Evolutionary conservation across 2,113 vertebrate species (phyloP).

Genomic region (Pachyramphus minor): DNA sequence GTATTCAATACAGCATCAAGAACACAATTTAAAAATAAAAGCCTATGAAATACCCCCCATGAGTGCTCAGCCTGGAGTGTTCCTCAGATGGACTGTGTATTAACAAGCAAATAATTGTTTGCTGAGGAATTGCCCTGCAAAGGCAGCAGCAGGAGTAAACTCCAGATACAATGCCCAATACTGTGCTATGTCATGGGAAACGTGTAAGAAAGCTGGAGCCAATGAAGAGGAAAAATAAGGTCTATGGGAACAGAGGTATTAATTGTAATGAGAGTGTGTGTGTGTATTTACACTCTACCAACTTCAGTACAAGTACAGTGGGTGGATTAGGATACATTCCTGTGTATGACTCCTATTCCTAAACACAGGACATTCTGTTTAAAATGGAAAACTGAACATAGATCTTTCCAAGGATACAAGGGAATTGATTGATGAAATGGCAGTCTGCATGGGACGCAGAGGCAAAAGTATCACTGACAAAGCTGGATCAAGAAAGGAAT

Average conservation of each 20-base stretch:
- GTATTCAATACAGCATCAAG: neutral
- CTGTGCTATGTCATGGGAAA: neutral
- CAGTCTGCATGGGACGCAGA: neutral
- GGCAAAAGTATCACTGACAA: neutral
- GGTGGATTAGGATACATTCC: neutral
- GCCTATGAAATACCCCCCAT: neutral
- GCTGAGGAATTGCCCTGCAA: neutral
- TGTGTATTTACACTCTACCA: neutral
- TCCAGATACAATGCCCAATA: neutral
- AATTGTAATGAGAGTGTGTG: neutral
- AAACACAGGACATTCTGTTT: neutral
- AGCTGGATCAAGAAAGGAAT: neutral
- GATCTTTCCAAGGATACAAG: neutral
- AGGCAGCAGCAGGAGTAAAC: neutral
- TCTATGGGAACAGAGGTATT: neutral
- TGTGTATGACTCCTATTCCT: neutral
- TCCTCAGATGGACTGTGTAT: neutral
- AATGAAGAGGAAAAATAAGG: neutral
- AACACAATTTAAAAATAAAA: neutral
- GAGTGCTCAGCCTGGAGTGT: neutral
- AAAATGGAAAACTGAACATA: neutral
- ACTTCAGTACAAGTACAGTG: neutral
- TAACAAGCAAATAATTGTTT: neutral
- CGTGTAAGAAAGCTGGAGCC: neutral
- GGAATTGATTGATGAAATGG: neutral